Conservation (phyloP, 2,113 vertebrate genomes). For the Struthidea cinerea region DNA sequence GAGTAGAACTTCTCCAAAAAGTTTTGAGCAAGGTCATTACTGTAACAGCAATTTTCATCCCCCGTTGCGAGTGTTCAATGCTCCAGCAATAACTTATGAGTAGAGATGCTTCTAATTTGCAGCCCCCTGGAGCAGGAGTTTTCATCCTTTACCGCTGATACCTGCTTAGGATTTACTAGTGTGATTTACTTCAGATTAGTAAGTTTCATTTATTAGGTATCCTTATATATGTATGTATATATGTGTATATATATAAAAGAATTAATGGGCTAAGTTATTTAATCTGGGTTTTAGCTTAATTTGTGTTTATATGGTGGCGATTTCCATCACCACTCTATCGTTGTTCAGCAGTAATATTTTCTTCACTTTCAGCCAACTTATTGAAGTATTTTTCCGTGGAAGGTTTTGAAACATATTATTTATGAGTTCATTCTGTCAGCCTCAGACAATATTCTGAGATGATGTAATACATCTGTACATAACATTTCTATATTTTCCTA, state of each 20-base stretch:
- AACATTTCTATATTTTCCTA: neutral
- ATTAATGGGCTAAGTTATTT: neutral
- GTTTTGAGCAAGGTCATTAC: neutral
- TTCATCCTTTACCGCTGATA: neutral
- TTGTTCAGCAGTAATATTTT: neutral
- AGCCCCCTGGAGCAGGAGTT: neutral
- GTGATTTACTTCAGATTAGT: neutral
- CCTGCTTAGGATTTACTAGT: neutral
- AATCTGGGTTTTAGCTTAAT: neutral
- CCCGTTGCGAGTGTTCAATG: neutral
- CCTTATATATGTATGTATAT: neutral
- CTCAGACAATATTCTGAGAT: neutral
- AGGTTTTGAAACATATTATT: neutral
- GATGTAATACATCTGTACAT: neutral
- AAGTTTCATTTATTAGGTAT: neutral
- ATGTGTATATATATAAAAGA: neutral
- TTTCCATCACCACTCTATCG: neutral
- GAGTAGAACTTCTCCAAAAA: neutral
- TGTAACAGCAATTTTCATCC: neutral
- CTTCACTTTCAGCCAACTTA: neutral
- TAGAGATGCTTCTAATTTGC: neutral
- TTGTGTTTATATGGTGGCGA: neutral
- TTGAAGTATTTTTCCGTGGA: slow-evolving; percentile 1
- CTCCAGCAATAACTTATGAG: neutral
- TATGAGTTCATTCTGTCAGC: neutral